Percentiles rank a stretch among this genome's conserved stretches.
Evolutionary conservation across 1,140 invertebrate species (phyloP).

Genomic region (Drosophila teissieri): DNA sequence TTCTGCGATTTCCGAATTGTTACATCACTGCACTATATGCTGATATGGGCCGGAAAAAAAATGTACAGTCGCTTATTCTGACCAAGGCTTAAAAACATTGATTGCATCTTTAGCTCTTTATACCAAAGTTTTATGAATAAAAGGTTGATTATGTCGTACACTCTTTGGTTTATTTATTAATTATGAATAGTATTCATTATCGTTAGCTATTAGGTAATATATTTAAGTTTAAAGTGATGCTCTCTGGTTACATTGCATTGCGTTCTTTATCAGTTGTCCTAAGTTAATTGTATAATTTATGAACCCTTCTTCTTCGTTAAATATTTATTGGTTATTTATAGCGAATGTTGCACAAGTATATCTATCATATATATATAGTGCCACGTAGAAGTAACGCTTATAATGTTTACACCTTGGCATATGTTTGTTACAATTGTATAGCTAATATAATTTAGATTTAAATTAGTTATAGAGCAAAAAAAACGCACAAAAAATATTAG

Average conservation of each 20-base stretch:
- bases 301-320: constrained; percentile 15
- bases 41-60: constrained; percentile 11
- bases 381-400: constrained; percentile 31
- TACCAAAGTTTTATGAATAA: too few relatives aligned
- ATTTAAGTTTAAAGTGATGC: constrained; percentile 50
- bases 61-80: constrained; percentile 7
- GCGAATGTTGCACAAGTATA: constrained; percentile 23
- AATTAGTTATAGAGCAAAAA: constrained; percentile 33
- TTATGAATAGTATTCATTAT: constrained; percentile 40
- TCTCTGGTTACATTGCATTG: constrained; percentile 45
- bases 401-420: constrained; percentile 46
- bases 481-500: constrained; percentile 21
- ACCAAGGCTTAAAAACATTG: neutral
- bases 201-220: constrained; percentile 48
- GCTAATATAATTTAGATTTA: constrained; percentile 44
- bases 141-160: constrained; percentile 9
- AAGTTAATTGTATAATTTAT: constrained; percentile 35
- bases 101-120: neutral
- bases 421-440: constrained; percentile 54
- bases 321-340: constrained; percentile 33
- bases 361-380: constrained; percentile 11
- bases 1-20: constrained; percentile 17
- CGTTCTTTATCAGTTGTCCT: constrained; percentile 16
- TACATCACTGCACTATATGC: constrained; percentile 21
- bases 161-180: constrained; percentile 38